A percentile compares a stretch with the other conserved stretches of the same genome.
These are phyloP conservation scores for Serilophus lunatus DNA, from an alignment of 2,113 vertebrate species.

Conservation along the genomic window DNA sequence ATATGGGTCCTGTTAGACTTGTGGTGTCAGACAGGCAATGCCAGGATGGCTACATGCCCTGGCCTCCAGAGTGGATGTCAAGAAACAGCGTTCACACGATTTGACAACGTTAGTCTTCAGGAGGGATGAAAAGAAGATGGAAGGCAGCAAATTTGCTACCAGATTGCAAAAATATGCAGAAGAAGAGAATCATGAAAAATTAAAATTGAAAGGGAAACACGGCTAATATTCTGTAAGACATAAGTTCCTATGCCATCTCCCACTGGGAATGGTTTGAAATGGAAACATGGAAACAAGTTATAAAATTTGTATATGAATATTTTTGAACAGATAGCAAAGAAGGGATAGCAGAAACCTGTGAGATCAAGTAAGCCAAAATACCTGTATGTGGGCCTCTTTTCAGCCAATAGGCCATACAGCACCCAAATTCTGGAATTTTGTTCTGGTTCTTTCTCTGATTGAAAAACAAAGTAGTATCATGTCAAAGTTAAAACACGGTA, in stretches of 20 bases:
- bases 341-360: background rate
- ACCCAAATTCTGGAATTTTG: background rate
- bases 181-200: background rate
- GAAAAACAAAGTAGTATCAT: background rate
- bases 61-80: background rate
- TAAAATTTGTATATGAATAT: background rate
- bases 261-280: background rate
- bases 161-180: background rate
- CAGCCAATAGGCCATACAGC: background rate
- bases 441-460: background rate
- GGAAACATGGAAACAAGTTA: background rate
- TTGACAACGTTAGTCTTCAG: background rate
- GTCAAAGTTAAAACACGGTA: background rate
- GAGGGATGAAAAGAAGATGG: background rate
- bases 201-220: background rate
- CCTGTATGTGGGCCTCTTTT: background rate
- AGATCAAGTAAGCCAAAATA: background rate
- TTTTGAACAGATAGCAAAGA: background rate
- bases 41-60: rapidly evolving
- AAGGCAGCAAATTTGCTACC: background rate
- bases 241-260: background rate
- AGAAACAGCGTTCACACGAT: rapidly evolving
- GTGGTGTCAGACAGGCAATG: background rate
- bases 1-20: background rate
- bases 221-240: background rate